Evolutionary conservation across 2,113 vertebrate species (phyloP), one percentile per base, ranked within the genome.

Genomic region (Mastomys coucha): DNA sequence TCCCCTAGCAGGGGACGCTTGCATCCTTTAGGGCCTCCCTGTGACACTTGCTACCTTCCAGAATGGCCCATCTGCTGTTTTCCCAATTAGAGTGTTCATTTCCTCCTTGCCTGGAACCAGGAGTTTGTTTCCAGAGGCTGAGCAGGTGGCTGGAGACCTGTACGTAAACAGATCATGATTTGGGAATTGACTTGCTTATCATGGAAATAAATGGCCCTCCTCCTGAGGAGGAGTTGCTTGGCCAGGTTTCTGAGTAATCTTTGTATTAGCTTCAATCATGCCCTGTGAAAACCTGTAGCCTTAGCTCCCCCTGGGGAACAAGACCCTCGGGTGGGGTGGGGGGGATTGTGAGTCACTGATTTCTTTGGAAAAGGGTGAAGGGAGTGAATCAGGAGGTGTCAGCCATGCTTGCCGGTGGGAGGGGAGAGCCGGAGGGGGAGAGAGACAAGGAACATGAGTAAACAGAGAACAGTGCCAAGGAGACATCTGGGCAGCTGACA

Each of bases 401-500:
- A 39, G 67, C n/a, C 67, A 77, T 56, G 75, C 51, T 93, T 60
- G 60, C 80, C 26, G 51, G 60, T 67, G 16, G 69, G 28, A 49
- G 24, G 89, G 16, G 49, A 16, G 53, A 5, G 17, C 20, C 22
- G 88, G 31, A 17, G 45, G 5, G 20, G 3, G 58, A 12, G 33
- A 56, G 22, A 39, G 39, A 19, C 39, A 39, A 20, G 13, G 49
- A 36, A 5, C 39, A 45, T 63, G 58, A 86, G 31, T 69, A 69
- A 69, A 49, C 17, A 51, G 14, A 78, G 58, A 31, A 39, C 0
- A 16, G 69, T 24, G 53, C 81, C 53, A 58, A 67, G 76, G 77
- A 89, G 80, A 65, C 17, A 49, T 58, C 77, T 95, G 93, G 70
- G n/a, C 20, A 5, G 53, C 88, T 88, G 88, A 92, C 17, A 69